phyloP scores from a whole-genome alignment of 2,113 vertebrate species.

The Carlito syrichta region DNA sequence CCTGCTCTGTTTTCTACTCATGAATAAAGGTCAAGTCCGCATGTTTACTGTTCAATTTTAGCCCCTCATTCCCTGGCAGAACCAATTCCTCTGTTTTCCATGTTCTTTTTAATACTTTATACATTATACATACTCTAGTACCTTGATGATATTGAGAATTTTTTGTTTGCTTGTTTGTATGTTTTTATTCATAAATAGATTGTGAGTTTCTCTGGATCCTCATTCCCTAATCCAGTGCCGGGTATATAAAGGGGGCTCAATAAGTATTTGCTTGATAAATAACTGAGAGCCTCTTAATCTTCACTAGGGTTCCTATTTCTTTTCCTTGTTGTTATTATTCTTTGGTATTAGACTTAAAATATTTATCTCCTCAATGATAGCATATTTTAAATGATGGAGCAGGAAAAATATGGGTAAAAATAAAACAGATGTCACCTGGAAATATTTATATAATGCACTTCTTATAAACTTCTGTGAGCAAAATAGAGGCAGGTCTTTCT shows the following conservation, averaged over 20 bases:
- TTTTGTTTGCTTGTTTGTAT: background rate
- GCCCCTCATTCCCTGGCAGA: background rate
- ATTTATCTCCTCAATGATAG: background rate
- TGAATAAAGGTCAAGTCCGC: background rate
- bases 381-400: background rate
- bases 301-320: background rate
- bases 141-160: background rate
- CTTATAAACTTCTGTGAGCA: background rate
- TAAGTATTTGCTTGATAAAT: background rate
- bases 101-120: background rate
- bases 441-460: background rate
- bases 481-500: no score
- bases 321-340: background rate
- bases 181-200: background rate
- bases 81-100: background rate
- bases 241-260: background rate
- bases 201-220: background rate
- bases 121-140: background rate
- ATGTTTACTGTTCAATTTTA: background rate
- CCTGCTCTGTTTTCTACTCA: background rate
- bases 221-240: background rate
- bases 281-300: background rate
- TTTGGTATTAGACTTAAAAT: slow-evolving; percentile 17
- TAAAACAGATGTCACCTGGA: background rate
- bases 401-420: slow-evolving; percentile 14